A percentile compares a stretch with the other conserved stretches of the same genome.
phyloP scores from a whole-genome alignment of 2,113 vertebrate species.

The Todiramphus chloris region DNA sequence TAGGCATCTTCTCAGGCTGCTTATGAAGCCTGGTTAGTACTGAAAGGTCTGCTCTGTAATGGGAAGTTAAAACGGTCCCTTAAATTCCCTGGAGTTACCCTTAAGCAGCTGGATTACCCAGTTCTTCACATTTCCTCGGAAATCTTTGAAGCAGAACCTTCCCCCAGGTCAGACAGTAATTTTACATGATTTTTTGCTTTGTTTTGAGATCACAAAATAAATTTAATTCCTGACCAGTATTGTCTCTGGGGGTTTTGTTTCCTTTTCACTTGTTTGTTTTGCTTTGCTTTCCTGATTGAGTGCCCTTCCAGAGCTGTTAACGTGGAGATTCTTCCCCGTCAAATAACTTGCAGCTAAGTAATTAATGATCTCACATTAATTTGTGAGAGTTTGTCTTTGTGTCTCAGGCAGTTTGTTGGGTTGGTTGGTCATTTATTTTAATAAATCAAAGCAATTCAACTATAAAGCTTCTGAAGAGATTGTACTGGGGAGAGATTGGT shows the following conservation, averaged over 20 bases:
- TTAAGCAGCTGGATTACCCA: background rate
- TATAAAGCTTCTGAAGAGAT: background rate
- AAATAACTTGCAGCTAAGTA: background rate
- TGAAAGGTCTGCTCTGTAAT: background rate
- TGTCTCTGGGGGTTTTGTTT: background rate
- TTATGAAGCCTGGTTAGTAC: background rate
- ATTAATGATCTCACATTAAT: background rate
- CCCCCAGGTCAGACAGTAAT: background rate
- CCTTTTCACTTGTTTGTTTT: background rate
- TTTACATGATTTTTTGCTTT: background rate
- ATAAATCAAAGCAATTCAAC: background rate
- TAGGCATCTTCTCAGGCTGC: background rate
- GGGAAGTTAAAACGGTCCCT: background rate
- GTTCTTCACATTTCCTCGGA: background rate
- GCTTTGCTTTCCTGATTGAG: background rate
- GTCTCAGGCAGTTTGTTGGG: background rate
- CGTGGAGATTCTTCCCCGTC: background rate
- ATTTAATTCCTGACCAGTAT: background rate
- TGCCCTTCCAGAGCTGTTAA: background rate
- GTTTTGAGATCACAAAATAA: background rate
- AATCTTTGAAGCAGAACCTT: background rate
- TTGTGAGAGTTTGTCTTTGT: background rate
- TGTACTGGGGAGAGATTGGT: background rate
- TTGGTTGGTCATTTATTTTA: no score
- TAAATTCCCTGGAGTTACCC: background rate